Percentiles rank a stretch among this genome's conserved stretches.
Evolutionary conservation across 2,888 invertebrate genomes (phyloP).

Genomic region (Trypoxylon attenuatum): DNA sequence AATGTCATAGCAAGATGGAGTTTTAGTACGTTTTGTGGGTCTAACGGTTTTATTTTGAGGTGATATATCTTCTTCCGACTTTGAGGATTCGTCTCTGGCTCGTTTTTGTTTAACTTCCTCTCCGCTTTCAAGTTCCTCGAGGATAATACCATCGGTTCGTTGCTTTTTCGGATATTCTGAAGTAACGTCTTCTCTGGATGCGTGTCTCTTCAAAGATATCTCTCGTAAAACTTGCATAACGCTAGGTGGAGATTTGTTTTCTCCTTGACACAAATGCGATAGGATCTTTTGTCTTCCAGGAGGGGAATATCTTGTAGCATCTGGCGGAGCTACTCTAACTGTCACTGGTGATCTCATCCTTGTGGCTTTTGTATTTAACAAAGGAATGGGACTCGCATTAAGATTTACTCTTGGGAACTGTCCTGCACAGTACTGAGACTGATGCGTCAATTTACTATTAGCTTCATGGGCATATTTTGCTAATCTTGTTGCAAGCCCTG

Average conservation of each 20-base stretch:
- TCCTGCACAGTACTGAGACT: conserved; percentile 67
- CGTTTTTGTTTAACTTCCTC: conserved; percentile 71
- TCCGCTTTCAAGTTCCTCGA: conserved; percentile 59
- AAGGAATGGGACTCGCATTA: conserved; percentile 62
- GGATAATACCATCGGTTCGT: conserved; percentile 58
- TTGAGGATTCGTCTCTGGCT: conserved; percentile 66
- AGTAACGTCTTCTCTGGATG: conserved; percentile 67
- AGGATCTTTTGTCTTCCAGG: conserved; percentile 58
- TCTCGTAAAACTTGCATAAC: conserved; percentile 63
- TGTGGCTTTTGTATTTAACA: conserved; percentile 60
- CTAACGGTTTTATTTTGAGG: conserved; percentile 59
- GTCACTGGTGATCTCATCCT: conserved; percentile 65
- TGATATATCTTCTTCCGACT: conserved; percentile 65
- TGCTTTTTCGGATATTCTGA: conserved; percentile 69
- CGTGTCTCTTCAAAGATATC: conserved; percentile 69
- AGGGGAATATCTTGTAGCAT: conserved; percentile 55
- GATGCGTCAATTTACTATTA: conserved; percentile 64
- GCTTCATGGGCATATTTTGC: conserved; percentile 70
- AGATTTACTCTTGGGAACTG: conserved; percentile 72
- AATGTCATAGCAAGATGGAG: conserved; percentile 70
- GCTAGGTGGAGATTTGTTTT: conserved; percentile 46
- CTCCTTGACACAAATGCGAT: conserved; percentile 31
- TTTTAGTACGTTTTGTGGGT: conserved; percentile 68
- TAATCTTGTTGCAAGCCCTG: conserved; percentile 66
- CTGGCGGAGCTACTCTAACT: conserved; percentile 68